Percentiles rank a stretch among this genome's conserved stretches.
Conservation (phyloP, 2,888 invertebrate genomes). For the Diplazon laetatorius region DNA sequence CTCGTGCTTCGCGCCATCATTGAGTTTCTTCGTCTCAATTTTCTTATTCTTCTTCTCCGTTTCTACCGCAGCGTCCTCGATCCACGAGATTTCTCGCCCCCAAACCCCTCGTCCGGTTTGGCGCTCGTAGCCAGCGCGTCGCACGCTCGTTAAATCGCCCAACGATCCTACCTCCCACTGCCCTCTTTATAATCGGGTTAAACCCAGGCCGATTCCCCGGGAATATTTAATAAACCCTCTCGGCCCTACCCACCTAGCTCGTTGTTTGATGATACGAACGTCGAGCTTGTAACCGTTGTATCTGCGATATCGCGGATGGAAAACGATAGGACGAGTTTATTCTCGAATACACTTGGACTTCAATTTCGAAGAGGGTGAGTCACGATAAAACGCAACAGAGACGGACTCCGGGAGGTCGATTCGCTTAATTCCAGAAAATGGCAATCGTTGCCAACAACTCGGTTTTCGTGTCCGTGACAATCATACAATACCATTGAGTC, state of each 20-base stretch:
- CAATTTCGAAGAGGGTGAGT: slow-evolving; percentile 20
- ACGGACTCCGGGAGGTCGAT: slow-evolving; percentile 59
- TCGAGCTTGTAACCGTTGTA: slow-evolving; percentile 25
- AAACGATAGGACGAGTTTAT: slow-evolving; percentile 21
- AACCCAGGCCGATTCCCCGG: slow-evolving; percentile 62
- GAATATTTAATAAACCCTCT: slow-evolving; percentile 62
- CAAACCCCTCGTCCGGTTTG: not conserved
- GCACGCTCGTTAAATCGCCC: slow-evolving; percentile 64
- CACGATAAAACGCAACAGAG: slow-evolving; percentile 8
- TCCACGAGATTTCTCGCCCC: not conserved
- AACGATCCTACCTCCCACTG: too few species aligned
- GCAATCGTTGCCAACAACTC: slow-evolving; percentile 61
- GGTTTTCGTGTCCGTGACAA: slow-evolving; percentile 43
- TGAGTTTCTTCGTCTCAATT: not conserved
- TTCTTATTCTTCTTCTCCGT: slow-evolving; percentile 24
- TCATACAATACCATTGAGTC: slow-evolving; percentile 67
- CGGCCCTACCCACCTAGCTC: not conserved
- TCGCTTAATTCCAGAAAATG: slow-evolving; percentile 66
- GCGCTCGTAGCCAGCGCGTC: slow-evolving; percentile 41
- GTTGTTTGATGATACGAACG: slow-evolving; percentile 54
- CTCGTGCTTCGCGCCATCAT: too few species aligned
- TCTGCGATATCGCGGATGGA: slow-evolving; percentile 14
- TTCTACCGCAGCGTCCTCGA: not conserved
- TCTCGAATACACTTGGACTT: not conserved
- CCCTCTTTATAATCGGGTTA: slow-evolving; percentile 65